Evolutionary conservation across 2,888 invertebrate genomes (phyloP), one percentile per base, ranked within the genome.

Genomic region (Unio pictorum): DNA sequence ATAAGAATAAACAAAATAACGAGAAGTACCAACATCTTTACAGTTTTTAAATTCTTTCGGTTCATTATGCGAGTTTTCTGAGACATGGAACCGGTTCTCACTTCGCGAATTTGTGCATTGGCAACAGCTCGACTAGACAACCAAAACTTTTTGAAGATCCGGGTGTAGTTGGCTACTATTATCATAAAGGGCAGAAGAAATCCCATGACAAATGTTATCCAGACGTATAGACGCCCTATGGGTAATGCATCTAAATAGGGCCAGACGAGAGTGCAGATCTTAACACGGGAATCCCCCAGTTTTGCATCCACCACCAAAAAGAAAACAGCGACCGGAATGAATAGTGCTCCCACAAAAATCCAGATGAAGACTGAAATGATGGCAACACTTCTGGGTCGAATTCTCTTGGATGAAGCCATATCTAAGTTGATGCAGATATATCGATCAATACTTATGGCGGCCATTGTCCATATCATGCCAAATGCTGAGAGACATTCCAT

Each of bases 401-500:
- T 65, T 65, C 75, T 73, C 30, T 67, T 71, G n/a, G 64, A 66
- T 20, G 67, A 67, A 26, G 71, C 61, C 57, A 67, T 71, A 20
- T 55, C 65, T 23, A 34, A 55, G 4, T 81, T 80, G 54, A 83
- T 84, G 54, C 81, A 81, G 1, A 81, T 66, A 64, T 81, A 83
- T 60, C 84, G 73, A 68, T 86, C 86, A 8, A 83, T 71, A 62
- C 85, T 83, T 18, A 86, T 84, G 23, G 79, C 70, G 0, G 82
- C 78, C 84, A 86, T 83, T 0, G 84, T 85, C 85, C 86, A 85
- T 23, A 84, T 80, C 68, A 81, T 80, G 15, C 81, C 81, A 58
- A 76, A 72, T 6, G 77, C 81, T 61, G 83, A 82, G 17, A 82
- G 79, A 28, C 80, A 80, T 67, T 81, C 70, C 8, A 71, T 55